A percentile compares a stretch with the other conserved stretches of the same genome.
phyloP scores from a whole-genome alignment of 2,888 invertebrate genomes.

The Aphrophora alni region DNA sequence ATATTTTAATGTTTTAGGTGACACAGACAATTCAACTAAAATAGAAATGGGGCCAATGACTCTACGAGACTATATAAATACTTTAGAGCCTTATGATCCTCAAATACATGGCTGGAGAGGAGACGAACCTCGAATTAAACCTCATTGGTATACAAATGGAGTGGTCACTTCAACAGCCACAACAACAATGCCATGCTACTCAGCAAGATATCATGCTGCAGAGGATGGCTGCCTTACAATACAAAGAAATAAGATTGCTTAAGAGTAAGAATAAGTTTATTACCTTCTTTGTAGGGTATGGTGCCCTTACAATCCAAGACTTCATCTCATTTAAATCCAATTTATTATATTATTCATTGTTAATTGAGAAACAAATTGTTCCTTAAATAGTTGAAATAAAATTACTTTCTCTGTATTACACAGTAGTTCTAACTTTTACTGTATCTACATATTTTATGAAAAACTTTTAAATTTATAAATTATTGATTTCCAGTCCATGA shows the following conservation, averaged over 20 bases:
- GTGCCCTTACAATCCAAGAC: too few species aligned
- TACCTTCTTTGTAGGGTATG: too few species aligned
- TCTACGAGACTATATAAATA: constrained; percentile 50
- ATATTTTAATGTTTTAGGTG: constrained; percentile 29
- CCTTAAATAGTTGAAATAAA: too few species aligned
- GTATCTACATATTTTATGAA: too few species aligned
- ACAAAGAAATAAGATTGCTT: neutral
- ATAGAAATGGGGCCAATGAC: constrained; percentile 49
- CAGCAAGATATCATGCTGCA: neutral
- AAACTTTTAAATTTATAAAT: too few species aligned
- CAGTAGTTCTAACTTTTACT: too few species aligned
- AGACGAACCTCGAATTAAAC: constrained; percentile 44
- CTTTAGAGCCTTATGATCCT: constrained; percentile 51
- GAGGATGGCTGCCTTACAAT: neutral
- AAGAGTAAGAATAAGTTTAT: neutral
- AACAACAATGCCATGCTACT: neutral
- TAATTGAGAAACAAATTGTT: too few species aligned
- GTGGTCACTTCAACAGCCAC: neutral
- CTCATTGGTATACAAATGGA: neutral
- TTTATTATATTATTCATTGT: too few species aligned
- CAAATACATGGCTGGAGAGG: constrained; percentile 52
- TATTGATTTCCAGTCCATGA: too few species aligned
- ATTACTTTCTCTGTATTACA: too few species aligned
- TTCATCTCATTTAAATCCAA: too few species aligned
- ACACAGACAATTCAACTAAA: constrained; percentile 31